These are phyloP conservation scores for Apostichopus californicus DNA, from an alignment of 35 echinoderm and acorn worm species.

Conservation along the genomic window DNA sequence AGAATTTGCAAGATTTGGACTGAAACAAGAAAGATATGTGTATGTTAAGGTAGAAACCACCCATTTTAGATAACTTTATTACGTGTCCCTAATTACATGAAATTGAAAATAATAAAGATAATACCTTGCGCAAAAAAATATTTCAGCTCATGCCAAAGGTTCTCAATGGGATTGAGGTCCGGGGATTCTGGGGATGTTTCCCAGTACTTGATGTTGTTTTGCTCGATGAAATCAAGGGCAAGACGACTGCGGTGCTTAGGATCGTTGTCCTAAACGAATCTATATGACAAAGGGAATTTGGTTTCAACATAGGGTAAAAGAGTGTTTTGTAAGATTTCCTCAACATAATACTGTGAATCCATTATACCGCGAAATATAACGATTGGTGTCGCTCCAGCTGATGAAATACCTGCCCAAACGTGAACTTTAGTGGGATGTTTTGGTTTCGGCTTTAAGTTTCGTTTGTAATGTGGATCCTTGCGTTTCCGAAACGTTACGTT, in stretches of 20 bases:
- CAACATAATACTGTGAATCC: conserved; percentile 21
- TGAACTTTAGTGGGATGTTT: conserved; percentile 48
- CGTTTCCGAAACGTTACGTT: conserved; percentile 42
- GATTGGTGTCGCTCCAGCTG: conserved; percentile 5
- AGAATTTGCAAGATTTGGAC: neutral
- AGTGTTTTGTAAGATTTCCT: conserved; percentile 9
- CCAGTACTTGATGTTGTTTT: conserved; percentile 26
- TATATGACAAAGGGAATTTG: neutral
- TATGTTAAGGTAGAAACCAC: neutral
- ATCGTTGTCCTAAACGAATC: conserved; percentile 54
- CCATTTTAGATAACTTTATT: neutral
- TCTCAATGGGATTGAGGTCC: conserved; percentile 56
- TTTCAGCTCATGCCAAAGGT: conserved; percentile 44
- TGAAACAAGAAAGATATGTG: neutral
- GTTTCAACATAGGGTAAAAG: conserved; percentile 20
- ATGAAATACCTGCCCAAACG: conserved; percentile 63
- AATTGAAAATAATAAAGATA: neutral
- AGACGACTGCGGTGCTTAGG: conserved; percentile 21
- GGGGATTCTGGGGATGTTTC: conserved; percentile 54
- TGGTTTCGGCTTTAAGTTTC: conserved; percentile 24
- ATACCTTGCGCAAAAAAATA: neutral
- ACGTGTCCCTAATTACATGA: neutral
- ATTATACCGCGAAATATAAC: conserved; percentile 50
- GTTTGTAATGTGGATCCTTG: neutral
- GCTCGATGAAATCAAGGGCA: neutral